phyloP scores from a whole-genome alignment of 2,888 invertebrate genomes.

The Nephrocerus scutellatus region DNA sequence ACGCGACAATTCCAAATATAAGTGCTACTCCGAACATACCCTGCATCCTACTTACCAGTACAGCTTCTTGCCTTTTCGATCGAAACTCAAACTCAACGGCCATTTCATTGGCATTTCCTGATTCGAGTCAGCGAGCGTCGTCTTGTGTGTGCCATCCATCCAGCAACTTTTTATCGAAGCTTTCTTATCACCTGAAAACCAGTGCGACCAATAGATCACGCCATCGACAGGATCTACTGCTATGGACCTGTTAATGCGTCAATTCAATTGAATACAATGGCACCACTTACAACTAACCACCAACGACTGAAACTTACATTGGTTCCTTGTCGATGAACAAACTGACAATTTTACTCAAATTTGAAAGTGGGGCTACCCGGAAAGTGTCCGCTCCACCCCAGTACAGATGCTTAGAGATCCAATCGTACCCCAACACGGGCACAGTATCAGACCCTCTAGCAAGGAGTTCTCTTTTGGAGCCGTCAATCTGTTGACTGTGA shows the following conservation, averaged over 20 bases:
- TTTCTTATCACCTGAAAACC: constrained; percentile 49
- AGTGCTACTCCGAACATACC: too few species aligned
- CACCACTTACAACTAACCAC: not conserved
- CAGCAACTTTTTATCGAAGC: constrained; percentile 62
- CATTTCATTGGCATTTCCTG: constrained; percentile 54
- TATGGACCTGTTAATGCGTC: constrained; percentile 54
- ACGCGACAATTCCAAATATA: constrained; percentile 1
- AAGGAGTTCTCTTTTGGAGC: constrained; percentile 53
- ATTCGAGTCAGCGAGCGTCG: constrained; percentile 55
- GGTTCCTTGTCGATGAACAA: constrained; percentile 52
- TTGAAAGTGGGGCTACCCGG: constrained; percentile 59
- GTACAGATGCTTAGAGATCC: constrained; percentile 74
- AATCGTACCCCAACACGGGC: constrained; percentile 73
- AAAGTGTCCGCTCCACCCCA: constrained; percentile 69
- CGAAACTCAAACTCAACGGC: constrained; percentile 72
- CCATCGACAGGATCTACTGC: constrained; percentile 63
- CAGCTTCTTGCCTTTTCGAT: constrained; percentile 51
- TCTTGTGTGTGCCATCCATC: constrained; percentile 66
- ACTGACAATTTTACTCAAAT: constrained; percentile 52
- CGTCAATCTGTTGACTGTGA: constrained; percentile 58
- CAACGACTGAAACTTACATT: constrained; percentile 48
- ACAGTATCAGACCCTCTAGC: constrained; percentile 54
- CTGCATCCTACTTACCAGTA: constrained; percentile 59
- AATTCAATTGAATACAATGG: not conserved
- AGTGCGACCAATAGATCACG: constrained; percentile 72